Base-by-base conservation (phyloP, 2,888 invertebrate species). In the Anoncus sp. region DNA sequence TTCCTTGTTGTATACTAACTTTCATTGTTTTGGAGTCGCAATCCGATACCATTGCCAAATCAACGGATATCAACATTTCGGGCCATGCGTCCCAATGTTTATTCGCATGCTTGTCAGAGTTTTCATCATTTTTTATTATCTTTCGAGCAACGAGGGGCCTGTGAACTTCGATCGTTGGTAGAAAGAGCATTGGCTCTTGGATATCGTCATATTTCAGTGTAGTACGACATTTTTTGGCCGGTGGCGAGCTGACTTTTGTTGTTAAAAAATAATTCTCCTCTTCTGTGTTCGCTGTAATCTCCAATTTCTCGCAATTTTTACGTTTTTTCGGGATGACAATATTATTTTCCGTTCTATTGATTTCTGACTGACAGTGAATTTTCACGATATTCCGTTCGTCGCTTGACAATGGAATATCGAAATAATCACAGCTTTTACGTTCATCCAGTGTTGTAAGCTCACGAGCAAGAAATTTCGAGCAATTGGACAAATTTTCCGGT, bases 11-110 rank as follows among this genome's bases (percentile, higher is more conserved):
- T 47, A 6, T 49, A 67, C 67, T 67, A 74, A 86, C 84, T 49
- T 83, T 82, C 55, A 45, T 66, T n/a, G 49, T 70, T 72, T 77
- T 81, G 20, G 66, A 69, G 27, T 75, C 83, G 2, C 74, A 81
- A 59, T 85, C 81, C 3, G 85, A 82, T 3, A 82, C 55, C 3
- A 57, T 59, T 3, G 84, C 84, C 14, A 85, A 63, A 18, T 83
- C 82, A n/a, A 83, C 35, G 3, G 81, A 83, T 12, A 51, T n/a
- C 18, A 70, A 47, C 14, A 76, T 85, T 40, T 77, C 71, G 5
- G 80, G 14, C 7, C 75, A 63, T 3, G 40, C 65, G 12, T 71
- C 51, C 81, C 82, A 83, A 16, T 18, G 10, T 3, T 67, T 72
- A 35, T 71, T 78, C 18, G 31, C 47, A 20, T 51, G 51, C 22